phyloP scores from a whole-genome alignment of 2,113 vertebrate genomes.

The Cyprinodon tularosa region DNA sequence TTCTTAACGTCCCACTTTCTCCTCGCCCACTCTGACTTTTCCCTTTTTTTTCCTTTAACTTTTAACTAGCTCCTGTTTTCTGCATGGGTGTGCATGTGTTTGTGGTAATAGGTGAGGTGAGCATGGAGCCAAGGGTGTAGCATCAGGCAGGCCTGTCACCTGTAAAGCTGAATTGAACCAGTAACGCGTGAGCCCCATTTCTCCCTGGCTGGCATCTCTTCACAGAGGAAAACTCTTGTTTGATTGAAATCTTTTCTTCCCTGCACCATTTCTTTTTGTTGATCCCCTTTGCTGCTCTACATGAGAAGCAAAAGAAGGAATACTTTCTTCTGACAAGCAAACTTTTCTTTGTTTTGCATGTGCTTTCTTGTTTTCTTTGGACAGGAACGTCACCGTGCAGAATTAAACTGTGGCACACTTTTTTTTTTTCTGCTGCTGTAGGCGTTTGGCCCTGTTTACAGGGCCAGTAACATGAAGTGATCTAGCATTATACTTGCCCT shows the following conservation, averaged over 20 bases:
- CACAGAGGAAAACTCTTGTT: constrained; percentile 63
- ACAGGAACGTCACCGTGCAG: constrained; percentile 64
- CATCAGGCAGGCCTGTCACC: constrained; percentile 77
- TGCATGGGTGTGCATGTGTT: constrained; percentile 25
- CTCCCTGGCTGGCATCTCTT: constrained; percentile 65
- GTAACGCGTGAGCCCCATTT: constrained; percentile 65
- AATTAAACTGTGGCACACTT: constrained; percentile 67
- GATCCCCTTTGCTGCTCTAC: constrained; percentile 63
- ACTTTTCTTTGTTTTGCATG: constrained; percentile 77
- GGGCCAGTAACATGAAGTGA: constrained; percentile 58
- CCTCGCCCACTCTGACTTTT: constrained; percentile 56
- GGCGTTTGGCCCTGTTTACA: constrained; percentile 70
- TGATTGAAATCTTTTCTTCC: constrained; percentile 67
- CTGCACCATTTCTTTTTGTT: constrained; percentile 59
- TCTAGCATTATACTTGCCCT: constrained; percentile 57
- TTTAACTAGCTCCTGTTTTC: constrained; percentile 66
- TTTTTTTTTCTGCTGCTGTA: constrained; percentile 63
- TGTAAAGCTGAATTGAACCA: constrained; percentile 72
- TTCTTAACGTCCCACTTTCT: constrained; percentile 72
- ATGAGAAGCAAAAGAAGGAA: constrained; percentile 56
- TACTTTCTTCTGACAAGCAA: constrained; percentile 74
- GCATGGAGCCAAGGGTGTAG: constrained; percentile 67
- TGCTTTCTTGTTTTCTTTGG: constrained; percentile 67
- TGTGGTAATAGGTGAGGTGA: constrained; percentile 65
- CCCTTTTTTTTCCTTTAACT: constrained; percentile 61